Percentiles rank a stretch among this genome's conserved stretches.
These are phyloP conservation scores for Cheilosia soror DNA, from an alignment of 2,888 invertebrate species.

Conservation along the genomic window DNA sequence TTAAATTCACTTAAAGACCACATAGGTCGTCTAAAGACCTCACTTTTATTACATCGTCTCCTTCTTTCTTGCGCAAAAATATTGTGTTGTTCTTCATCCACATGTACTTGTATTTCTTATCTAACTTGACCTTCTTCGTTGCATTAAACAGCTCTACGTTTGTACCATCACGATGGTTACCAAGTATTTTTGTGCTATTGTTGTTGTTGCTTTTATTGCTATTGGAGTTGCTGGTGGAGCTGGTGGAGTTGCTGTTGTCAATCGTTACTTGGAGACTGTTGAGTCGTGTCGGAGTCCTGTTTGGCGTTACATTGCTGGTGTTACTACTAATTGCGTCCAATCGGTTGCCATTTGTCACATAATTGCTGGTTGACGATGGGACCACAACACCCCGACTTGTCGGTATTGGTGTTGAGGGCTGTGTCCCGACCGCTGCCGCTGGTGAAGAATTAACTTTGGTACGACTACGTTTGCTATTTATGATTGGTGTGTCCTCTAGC, in stretches of 20 bases:
- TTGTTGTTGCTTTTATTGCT: slow-evolving; percentile 77
- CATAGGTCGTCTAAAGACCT: slow-evolving; percentile 23
- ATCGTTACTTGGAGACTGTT: too few species aligned
- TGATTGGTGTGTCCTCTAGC: slow-evolving; percentile 84
- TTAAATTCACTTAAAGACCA: neutral
- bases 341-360: slow-evolving; percentile 63
- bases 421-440: slow-evolving; percentile 68
- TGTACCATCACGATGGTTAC: slow-evolving; percentile 20
- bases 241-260: slow-evolving; percentile 77
- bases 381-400: slow-evolving; percentile 45
- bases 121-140: slow-evolving; percentile 4
- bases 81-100: slow-evolving; percentile 28
- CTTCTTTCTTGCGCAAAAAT: slow-evolving; percentile 32
- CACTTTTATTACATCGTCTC: slow-evolving; percentile 20
- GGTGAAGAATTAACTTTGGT: slow-evolving; percentile 81
- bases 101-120: slow-evolving; percentile 18
- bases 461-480: slow-evolving; percentile 86
- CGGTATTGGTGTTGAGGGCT: slow-evolving; percentile 53
- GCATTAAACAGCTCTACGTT: slow-evolving; percentile 25
- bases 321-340: slow-evolving; percentile 32
- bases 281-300: slow-evolving; percentile 81
- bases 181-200: slow-evolving; percentile 78
- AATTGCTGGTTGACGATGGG: slow-evolving; percentile 60
- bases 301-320: slow-evolving; percentile 46
- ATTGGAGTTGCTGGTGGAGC: slow-evolving; percentile 79